phyloP scores from a whole-genome alignment of 1,140 invertebrate genomes.

The Drosophila repletoides region DNA sequence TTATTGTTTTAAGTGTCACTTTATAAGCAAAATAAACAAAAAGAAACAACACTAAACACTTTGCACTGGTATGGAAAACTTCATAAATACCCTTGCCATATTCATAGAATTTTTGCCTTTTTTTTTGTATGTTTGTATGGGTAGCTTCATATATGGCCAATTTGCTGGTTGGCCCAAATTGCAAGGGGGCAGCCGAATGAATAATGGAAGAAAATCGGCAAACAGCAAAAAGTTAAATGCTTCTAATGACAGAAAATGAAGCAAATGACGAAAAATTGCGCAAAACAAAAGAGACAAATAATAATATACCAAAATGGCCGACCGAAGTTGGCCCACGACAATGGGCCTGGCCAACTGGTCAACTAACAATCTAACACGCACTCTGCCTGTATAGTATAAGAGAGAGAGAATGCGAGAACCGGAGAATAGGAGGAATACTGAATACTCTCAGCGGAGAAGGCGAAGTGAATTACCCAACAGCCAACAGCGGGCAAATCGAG shows the following conservation, averaged over 20 bases:
- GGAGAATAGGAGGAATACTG: slow-evolving; percentile 1
- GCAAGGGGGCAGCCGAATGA: slow-evolving; percentile 47
- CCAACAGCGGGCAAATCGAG: slow-evolving; percentile 66
- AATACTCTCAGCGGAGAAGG: slow-evolving; percentile 24
- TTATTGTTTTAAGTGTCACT: background rate
- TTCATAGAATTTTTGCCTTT: background rate
- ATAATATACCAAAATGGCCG: slow-evolving; percentile 71
- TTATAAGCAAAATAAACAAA: background rate
- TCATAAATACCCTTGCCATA: background rate
- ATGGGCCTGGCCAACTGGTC: background rate
- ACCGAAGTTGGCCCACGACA: slow-evolving; percentile 18
- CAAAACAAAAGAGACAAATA: slow-evolving; percentile 78
- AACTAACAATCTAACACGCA: slow-evolving; percentile 6
- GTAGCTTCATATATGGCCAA: slow-evolving; percentile 16
- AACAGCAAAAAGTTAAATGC: slow-evolving; percentile 77
- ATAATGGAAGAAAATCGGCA: slow-evolving; percentile 73
- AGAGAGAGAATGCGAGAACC: background rate
- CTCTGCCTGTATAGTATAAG: slow-evolving; percentile 3
- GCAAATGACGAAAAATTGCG: slow-evolving; percentile 74
- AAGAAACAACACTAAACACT: background rate
- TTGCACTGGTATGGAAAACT: background rate
- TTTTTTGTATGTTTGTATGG: background rate
- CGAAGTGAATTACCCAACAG: slow-evolving; percentile 56
- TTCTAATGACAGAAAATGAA: slow-evolving; percentile 77
- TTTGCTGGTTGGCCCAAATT: slow-evolving; percentile 34